Evolutionary conservation across 2,797 vertebrate species (phyloP).

Genomic region (Danio jaintianensis): DNA sequence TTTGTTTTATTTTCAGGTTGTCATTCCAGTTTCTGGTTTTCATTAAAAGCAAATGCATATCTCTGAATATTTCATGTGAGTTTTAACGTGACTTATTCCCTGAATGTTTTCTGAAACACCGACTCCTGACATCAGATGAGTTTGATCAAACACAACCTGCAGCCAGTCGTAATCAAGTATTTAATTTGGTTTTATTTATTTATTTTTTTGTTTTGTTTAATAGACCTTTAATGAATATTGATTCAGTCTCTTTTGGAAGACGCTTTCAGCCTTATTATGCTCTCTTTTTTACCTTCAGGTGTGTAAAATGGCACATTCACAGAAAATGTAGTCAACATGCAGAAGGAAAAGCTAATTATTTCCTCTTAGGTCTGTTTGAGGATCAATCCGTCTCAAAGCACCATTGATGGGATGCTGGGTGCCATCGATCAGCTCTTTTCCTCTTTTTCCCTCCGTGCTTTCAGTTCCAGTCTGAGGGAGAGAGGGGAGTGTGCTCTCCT

Average conservation of each 20-base stretch:
- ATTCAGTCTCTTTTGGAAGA: slow-evolving; percentile 10
- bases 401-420: neutral
- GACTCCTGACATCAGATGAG: neutral
- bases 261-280: neutral
- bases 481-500: slow-evolving; percentile 45
- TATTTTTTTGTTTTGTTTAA: neutral
- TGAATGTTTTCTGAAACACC: slow-evolving; percentile 1
- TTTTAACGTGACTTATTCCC: neutral
- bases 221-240: slow-evolving; percentile 8
- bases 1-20: neutral
- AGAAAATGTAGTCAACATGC: neutral
- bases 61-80: slow-evolving; percentile 1
- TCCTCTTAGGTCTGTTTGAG: neutral
- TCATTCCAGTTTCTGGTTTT: slow-evolving; percentile 4
- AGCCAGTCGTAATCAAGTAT: neutral
- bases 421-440: neutral
- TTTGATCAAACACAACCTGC: neutral
- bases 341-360: neutral
- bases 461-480: neutral
- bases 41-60: neutral
- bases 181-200: slow-evolving; percentile 13
- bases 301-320: neutral
- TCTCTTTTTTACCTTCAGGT: neutral
- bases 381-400: neutral
- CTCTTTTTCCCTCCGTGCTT: neutral